Conservation (phyloP, 2,797 vertebrate species). For the Periparus ater region DNA sequence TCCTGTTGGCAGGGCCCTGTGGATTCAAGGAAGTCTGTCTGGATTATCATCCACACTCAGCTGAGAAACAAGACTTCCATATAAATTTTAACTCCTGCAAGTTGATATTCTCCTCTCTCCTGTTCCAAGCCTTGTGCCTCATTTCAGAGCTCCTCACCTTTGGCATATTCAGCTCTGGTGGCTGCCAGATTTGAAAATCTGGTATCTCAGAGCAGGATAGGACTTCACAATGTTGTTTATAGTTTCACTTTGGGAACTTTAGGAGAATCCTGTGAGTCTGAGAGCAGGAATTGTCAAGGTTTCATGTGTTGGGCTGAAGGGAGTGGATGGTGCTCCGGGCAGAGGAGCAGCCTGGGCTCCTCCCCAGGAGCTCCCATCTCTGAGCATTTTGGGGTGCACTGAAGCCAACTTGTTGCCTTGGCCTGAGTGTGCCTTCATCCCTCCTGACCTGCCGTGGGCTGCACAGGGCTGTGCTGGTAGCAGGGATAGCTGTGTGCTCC, state of each 20-base stretch:
- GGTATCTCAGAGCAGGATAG: background rate
- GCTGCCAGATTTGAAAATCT: background rate
- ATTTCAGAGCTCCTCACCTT: background rate
- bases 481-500: too few species aligned
- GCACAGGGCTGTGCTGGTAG: fast-evolving
- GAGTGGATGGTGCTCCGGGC: background rate
- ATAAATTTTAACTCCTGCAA: background rate
- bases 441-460: fast-evolving
- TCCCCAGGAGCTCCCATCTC: background rate
- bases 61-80: background rate
- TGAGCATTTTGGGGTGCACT: background rate
- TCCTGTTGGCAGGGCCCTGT: background rate
- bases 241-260: background rate
- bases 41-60: background rate
- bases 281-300: background rate
- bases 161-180: background rate
- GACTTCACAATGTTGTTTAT: fast-evolving
- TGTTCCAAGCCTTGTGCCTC: background rate
- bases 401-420: background rate
- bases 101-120: background rate
- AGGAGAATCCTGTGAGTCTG: background rate
- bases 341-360: background rate
- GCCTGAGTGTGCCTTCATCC: background rate
- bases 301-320: background rate
- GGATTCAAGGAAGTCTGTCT: background rate